Percentiles rank a stretch among this genome's conserved stretches.
These are phyloP conservation scores for Drosophila lowei DNA, from an alignment of 1,140 invertebrate genomes.

Conservation along the genomic window DNA sequence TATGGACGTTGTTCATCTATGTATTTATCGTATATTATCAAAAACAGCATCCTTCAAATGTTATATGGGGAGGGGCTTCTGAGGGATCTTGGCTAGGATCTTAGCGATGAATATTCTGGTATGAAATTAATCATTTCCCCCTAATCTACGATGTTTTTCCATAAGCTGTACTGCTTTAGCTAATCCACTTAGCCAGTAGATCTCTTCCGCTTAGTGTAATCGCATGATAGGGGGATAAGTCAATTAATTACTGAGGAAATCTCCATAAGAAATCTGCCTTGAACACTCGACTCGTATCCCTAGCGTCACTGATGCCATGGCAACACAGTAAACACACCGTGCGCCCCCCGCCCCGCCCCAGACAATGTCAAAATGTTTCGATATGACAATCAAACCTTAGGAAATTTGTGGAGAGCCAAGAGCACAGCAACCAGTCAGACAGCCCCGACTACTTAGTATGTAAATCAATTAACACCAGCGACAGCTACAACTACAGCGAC, in stretches of 20 bases:
- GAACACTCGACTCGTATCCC: background rate
- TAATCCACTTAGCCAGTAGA: too few relatives aligned
- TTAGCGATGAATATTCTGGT: too few relatives aligned
- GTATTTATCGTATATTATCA: too few relatives aligned
- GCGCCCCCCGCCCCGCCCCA: background rate
- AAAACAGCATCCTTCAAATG: too few relatives aligned
- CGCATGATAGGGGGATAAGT: background rate
- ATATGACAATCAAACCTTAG: conserved; percentile 1
- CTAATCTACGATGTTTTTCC: too few relatives aligned
- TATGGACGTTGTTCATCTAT: too few relatives aligned
- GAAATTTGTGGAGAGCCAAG: conserved; percentile 10
- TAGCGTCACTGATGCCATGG: conserved; percentile 6
- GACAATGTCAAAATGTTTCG: conserved; percentile 24
- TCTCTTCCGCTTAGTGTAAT: background rate
- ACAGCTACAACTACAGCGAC: background rate
- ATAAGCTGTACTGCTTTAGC: too few relatives aligned
- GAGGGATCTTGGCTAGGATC: too few relatives aligned
- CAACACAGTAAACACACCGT: conserved; percentile 10
- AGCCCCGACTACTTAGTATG: conserved; percentile 15
- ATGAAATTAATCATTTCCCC: too few relatives aligned
- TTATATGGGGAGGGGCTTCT: too few relatives aligned
- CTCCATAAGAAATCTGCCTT: conserved; percentile 5
- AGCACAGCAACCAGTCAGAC: conserved; percentile 27
- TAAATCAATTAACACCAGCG: conserved; percentile 52
- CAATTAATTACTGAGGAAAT: conserved; percentile 14